Percentiles rank a stretch among this genome's conserved stretches.
phyloP scores from a whole-genome alignment of 2,797 vertebrate species.

The Gastrophryne carolinensis region DNA sequence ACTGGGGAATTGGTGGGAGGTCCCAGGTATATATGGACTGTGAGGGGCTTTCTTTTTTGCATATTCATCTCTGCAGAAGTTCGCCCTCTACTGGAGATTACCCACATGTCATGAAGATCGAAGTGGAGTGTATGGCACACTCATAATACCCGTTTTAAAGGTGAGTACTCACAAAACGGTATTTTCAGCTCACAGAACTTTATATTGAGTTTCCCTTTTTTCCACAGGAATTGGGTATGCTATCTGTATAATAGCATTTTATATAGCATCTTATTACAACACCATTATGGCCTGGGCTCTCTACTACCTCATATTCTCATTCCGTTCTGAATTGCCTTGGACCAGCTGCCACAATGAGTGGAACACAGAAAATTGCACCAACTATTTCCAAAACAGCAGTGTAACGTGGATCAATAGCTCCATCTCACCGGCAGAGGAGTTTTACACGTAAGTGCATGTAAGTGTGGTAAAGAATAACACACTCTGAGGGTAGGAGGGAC shows the following conservation, averaged over 20 bases:
- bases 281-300: constrained; percentile 99
- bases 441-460: constrained; percentile 96
- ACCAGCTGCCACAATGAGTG: constrained; percentile 87
- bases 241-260: constrained; percentile 95
- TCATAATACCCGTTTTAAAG: too few relatives aligned
- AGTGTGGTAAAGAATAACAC: constrained; percentile 62
- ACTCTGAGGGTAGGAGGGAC: not conserved
- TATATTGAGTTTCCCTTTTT: too few relatives aligned
- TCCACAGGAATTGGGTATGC: constrained; percentile 89
- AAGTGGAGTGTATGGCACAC: too few relatives aligned
- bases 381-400: constrained; percentile 83
- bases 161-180: too few relatives aligned
- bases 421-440: constrained; percentile 93
- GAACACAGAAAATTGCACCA: constrained; percentile 92
- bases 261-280: constrained; percentile 97
- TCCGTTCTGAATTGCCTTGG: constrained; percentile 87
- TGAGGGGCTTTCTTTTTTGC: too few relatives aligned
- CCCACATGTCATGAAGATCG: too few relatives aligned
- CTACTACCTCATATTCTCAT: constrained; percentile 94
- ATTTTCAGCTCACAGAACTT: too few relatives aligned
- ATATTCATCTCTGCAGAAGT: too few relatives aligned
- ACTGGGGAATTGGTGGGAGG: too few relatives aligned
- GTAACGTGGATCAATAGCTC: constrained; percentile 85
- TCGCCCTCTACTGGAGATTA: too few relatives aligned
- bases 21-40: too few relatives aligned